These are phyloP conservation scores for Oegoconia quadripuncta DNA, from an alignment of 2,888 invertebrate genomes.

Conservation along the genomic window DNA sequence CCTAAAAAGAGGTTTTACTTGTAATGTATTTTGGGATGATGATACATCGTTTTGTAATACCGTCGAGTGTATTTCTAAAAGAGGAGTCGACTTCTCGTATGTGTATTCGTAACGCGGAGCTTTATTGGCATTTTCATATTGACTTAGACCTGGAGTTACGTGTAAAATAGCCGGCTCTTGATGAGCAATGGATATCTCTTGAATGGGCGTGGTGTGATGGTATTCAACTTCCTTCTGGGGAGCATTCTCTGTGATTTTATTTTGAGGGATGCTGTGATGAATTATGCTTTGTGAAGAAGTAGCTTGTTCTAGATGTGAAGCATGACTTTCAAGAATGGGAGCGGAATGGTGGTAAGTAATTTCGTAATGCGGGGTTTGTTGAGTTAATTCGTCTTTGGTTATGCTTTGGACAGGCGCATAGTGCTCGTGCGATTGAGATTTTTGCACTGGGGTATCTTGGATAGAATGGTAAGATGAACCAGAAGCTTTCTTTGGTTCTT, in stretches of 20 bases:
- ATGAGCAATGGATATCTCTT: too few species aligned
- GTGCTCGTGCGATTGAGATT: too few species aligned
- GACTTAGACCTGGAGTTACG: too few species aligned
- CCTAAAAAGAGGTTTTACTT: too few species aligned
- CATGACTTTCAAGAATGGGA: not conserved
- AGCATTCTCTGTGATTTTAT: not conserved
- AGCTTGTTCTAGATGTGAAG: constrained; percentile 34
- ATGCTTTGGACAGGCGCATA: too few species aligned
- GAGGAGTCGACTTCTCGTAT: too few species aligned
- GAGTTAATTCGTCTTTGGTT: not conserved
- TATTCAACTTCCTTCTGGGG: not conserved
- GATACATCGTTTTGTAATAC: too few species aligned
- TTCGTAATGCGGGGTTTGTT: constrained; percentile 13
- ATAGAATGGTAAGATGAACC: not conserved
- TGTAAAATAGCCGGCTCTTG: too few species aligned
- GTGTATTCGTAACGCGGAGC: too few species aligned
- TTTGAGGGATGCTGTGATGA: constrained; percentile 23
- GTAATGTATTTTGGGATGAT: not conserved
- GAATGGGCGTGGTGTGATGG: not conserved
- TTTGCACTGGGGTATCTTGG: too few species aligned
- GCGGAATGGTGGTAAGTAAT: not conserved
- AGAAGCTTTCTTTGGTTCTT: constrained; percentile 34
- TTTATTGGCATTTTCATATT: too few species aligned
- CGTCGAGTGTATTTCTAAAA: too few species aligned
- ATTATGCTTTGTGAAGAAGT: constrained; percentile 42